Percentiles rank a stretch among this genome's conserved stretches.
Evolutionary conservation across 2,113 vertebrate genomes (phyloP).

Genomic region (Saimiri boliviensis): DNA sequence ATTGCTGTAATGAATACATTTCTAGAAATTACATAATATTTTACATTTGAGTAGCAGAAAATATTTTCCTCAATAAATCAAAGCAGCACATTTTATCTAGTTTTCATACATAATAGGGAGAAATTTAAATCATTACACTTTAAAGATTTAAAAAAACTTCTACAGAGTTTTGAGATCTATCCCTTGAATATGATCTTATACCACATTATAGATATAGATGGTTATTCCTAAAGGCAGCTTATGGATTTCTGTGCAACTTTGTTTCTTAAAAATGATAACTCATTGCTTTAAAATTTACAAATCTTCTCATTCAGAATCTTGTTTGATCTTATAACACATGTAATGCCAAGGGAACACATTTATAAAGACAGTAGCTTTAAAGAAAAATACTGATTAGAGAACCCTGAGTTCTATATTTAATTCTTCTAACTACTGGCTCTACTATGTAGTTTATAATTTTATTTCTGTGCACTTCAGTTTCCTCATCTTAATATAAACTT

Average conservation of each 20-base stretch:
- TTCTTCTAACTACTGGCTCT: not conserved
- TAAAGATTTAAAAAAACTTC: not conserved
- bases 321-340: not conserved
- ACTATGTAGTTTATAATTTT: not conserved
- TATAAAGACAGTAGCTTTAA: not conserved
- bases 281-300: not conserved
- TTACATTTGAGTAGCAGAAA: slow-evolving; percentile 49
- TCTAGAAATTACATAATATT: slow-evolving; percentile 58
- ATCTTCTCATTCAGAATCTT: not conserved
- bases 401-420: not conserved
- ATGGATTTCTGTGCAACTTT: not conserved
- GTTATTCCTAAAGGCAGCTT: not conserved
- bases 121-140: not conserved
- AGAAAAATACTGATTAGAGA: not conserved
- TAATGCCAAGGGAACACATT: not conserved
- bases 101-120: slow-evolving; percentile 36
- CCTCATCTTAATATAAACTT: not conserved
- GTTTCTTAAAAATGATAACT: not conserved
- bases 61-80: slow-evolving; percentile 67
- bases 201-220: not conserved
- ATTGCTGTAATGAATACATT: slow-evolving; percentile 68
- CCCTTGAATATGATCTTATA: not conserved
- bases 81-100: slow-evolving; percentile 39
- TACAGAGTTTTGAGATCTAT: not conserved
- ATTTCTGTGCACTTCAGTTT: not conserved